These are phyloP conservation scores for Cyrtonyx montezumae DNA, from an alignment of 2,113 vertebrate species.

Conservation along the genomic window DNA sequence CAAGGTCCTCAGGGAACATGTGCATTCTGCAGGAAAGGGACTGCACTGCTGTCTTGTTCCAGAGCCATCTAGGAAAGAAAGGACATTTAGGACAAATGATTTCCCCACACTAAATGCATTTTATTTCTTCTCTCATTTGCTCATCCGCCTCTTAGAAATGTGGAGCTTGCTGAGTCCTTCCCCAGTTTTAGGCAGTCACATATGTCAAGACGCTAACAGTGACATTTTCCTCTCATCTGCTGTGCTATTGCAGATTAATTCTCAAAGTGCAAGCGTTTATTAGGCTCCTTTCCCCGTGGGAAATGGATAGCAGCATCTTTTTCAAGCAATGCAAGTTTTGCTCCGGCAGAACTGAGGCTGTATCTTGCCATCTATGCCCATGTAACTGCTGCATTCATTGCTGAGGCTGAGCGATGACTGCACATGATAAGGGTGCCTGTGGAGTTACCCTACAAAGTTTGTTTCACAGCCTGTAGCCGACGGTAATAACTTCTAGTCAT, in stretches of 20 bases:
- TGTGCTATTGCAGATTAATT: background rate
- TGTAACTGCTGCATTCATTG: background rate
- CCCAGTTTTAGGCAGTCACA: background rate
- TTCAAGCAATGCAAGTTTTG: background rate
- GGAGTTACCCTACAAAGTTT: background rate
- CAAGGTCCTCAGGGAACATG: background rate
- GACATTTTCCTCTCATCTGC: background rate
- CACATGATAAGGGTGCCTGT: background rate
- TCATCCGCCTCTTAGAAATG: background rate
- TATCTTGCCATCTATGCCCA: background rate
- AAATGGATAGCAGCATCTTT: background rate
- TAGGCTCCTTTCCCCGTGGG: background rate
- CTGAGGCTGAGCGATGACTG: background rate
- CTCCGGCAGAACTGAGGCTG: fast-evolving
- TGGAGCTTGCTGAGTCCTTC: fast-evolving
- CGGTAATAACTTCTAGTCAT: background rate
- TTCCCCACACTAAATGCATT: background rate
- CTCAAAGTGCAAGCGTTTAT: background rate
- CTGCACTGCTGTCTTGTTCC: background rate
- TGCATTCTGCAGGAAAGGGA: fast-evolving
- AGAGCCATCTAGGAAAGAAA: background rate
- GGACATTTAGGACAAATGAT: background rate
- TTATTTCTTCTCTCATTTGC: background rate
- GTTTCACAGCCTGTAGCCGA: background rate
- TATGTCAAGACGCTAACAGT: background rate